Evolutionary conservation across 2,888 invertebrate genomes (phyloP), one percentile per base, ranked within the genome.

Genomic region (Plagiodera versicolora): DNA sequence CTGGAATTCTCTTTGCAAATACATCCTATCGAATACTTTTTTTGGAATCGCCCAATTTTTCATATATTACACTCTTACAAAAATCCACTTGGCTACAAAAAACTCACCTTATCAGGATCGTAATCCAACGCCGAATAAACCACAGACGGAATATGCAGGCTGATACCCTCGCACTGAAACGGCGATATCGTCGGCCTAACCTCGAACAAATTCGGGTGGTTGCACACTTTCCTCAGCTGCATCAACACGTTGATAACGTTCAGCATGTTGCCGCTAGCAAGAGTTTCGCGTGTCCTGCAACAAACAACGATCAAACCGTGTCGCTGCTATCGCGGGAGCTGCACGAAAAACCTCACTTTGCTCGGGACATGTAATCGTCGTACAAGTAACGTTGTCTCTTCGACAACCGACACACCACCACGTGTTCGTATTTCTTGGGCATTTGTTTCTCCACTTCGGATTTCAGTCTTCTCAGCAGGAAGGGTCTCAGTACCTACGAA

Each of bases 291-390:
- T 51, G 99, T 99, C 79, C 95, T 95, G 78, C 60, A 79, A 77
- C 39, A 56, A 20, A 35, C 28, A 20, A 19, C 17, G 2, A 39
- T 20, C 53, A 18, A 53, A 55, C 28, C 35, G 51, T 48, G 5
- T 49, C 1, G n/a, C 11, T 11, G n/a, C n/a, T 24, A 6, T 6
- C 4, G 4, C 3, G 24, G 24, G 6, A 24, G 24, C 24, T 24
- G 24, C n/a, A n/a, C n/a, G n/a, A 6, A 14, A 39, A 39, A 39
- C 14, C 89, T 85, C 82, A 94, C 93, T 92, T 92, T 76, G 97
- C 89, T 74, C 95, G 88, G 56, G 95, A 91, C 98, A 99, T 98
- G 82, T 98, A 99, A 81, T 99, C 99, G 82, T 99, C 98, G 83
- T 99, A 99, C 61, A 99, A 86, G 83, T 89, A 97, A 66, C 98